Evolutionary conservation across 2,888 invertebrate species (phyloP).

Genomic region (Pammene fasciana): DNA sequence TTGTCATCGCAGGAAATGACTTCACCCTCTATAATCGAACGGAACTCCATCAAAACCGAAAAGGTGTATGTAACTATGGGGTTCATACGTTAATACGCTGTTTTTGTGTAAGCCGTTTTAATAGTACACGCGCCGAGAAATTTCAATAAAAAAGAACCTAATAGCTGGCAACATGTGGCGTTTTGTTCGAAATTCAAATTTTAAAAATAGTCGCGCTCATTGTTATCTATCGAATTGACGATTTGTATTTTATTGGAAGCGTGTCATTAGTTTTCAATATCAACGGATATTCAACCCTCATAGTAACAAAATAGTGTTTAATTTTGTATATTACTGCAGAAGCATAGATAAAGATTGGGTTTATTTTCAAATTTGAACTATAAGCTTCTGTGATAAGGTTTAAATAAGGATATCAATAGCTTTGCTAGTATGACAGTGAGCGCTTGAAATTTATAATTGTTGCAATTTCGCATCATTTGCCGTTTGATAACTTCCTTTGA

Average conservation of each 20-base stretch:
- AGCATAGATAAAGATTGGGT: background rate
- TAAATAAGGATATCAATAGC: background rate
- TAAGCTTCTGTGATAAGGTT: constrained; percentile 3
- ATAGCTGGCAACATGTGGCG: constrained; percentile 56
- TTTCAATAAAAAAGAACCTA: constrained; percentile 58
- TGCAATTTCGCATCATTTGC: constrained; percentile 45
- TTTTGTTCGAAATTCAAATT: constrained; percentile 43
- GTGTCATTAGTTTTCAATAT: constrained; percentile 24
- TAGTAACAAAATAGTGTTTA: background rate
- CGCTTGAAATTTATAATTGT: constrained; percentile 39
- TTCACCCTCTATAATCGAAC: constrained; percentile 68
- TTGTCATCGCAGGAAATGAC: constrained; percentile 77
- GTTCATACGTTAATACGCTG: background rate
- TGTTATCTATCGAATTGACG: constrained; percentile 43
- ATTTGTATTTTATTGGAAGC: constrained; percentile 42
- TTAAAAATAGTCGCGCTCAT: constrained; percentile 39
- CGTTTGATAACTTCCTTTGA: constrained; percentile 44
- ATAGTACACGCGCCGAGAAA: constrained; percentile 60
- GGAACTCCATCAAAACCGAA: constrained; percentile 47
- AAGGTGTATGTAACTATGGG: background rate
- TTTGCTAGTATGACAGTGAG: constrained; percentile 23
- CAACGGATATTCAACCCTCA: background rate
- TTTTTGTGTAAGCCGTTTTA: background rate
- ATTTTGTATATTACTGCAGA: constrained; percentile 10
- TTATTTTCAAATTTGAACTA: constrained; percentile 19